These are phyloP conservation scores for Anniella stebbinsi DNA, from an alignment of 2,797 vertebrate genomes.

Conservation along the genomic window DNA sequence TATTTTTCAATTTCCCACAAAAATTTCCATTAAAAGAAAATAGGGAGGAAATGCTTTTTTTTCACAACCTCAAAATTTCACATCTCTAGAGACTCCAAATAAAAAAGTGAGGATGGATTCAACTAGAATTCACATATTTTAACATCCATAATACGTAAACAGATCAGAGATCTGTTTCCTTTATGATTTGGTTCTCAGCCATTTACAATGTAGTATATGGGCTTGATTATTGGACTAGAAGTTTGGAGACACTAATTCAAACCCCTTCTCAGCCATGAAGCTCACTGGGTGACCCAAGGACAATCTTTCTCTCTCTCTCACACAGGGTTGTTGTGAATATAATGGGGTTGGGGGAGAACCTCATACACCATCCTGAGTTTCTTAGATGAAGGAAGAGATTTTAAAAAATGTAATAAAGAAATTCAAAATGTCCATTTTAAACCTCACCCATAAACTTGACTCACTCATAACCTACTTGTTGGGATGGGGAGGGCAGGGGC, in stretches of 20 bases:
- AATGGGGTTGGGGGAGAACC: background rate
- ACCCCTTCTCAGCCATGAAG: background rate
- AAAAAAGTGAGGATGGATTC: background rate
- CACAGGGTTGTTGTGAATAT: background rate
- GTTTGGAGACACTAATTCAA: background rate
- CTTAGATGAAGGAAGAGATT: background rate
- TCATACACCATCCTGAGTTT: background rate
- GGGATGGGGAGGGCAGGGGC: background rate
- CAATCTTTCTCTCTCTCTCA: background rate
- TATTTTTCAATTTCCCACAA: too few relatives aligned
- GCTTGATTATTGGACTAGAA: background rate
- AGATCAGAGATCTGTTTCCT: background rate
- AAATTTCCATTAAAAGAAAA: too few relatives aligned
- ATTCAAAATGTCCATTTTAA: background rate
- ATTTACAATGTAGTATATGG: background rate
- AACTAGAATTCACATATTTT: background rate
- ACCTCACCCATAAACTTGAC: too few relatives aligned
- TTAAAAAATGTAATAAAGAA: background rate
- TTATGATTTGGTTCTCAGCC: slow-evolving; percentile 1
- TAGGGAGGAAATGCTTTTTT: too few relatives aligned
- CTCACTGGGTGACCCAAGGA: background rate
- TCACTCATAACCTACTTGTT: background rate
- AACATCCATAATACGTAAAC: background rate
- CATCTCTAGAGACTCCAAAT: background rate
- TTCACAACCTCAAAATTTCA: too few relatives aligned